These are phyloP conservation scores for Drosophila neocordata DNA, from an alignment of 1,140 invertebrate genomes.

Conservation along the genomic window DNA sequence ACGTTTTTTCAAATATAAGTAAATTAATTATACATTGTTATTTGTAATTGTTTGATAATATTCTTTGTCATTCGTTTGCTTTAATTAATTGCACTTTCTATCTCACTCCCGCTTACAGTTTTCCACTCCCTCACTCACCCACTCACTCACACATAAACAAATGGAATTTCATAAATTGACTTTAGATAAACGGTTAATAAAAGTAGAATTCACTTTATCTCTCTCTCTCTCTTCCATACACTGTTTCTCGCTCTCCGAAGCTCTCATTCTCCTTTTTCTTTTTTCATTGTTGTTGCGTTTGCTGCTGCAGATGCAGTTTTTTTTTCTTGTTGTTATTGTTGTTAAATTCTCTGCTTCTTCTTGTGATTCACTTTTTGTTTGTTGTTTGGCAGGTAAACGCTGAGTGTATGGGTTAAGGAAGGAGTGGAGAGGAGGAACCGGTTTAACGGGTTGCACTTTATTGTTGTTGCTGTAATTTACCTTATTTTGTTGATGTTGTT, in stretches of 20 bases:
- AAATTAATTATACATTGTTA: background rate
- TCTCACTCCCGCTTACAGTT: background rate
- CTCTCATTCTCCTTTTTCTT: background rate
- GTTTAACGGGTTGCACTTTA: slow-evolving; percentile 16
- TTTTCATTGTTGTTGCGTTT: background rate
- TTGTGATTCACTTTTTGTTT: slow-evolving; percentile 9
- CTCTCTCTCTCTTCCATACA: background rate
- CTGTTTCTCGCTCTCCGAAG: background rate
- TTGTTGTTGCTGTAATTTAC: slow-evolving; percentile 14
- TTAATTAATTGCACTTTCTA: background rate
- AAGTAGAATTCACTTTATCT: slow-evolving; percentile 1
- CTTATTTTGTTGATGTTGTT: slow-evolving; percentile 16
- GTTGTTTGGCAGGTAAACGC: slow-evolving; percentile 5
- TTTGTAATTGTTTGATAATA: background rate
- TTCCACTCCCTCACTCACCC: background rate
- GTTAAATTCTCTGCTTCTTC: slow-evolving; percentile 4
- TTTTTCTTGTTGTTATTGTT: background rate
- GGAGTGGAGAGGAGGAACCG: background rate
- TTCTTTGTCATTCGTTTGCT: background rate
- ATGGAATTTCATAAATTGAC: slow-evolving; percentile 12
- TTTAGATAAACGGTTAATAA: slow-evolving; percentile 12
- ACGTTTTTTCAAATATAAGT: too few relatives aligned
- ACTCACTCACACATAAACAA: slow-evolving; percentile 2
- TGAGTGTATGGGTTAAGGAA: background rate
- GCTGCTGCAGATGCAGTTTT: slow-evolving; percentile 8